A percentile compares a stretch with the other conserved stretches of the same genome.
Conservation (phyloP, 2,113 vertebrate species). For the Cyanoliseus patagonus region DNA sequence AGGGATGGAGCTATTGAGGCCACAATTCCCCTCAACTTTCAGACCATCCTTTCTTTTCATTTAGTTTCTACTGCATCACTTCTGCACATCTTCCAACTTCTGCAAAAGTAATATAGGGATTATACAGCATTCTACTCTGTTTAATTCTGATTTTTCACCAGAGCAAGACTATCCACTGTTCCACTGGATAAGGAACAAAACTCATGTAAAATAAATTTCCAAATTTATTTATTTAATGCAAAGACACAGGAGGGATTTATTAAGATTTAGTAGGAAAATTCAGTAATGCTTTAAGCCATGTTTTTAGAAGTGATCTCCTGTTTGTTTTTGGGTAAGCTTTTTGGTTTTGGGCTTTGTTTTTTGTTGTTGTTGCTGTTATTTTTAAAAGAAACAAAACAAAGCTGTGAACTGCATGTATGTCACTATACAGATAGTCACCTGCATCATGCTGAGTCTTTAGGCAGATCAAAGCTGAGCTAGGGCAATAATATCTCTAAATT, state of each 20-base stretch:
- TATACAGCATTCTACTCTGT: background rate
- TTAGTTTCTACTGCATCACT: background rate
- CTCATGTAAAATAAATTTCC: background rate
- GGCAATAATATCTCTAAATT: background rate
- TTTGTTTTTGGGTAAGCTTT: background rate
- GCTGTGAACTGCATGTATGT: background rate
- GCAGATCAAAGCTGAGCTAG: background rate
- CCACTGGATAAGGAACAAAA: background rate
- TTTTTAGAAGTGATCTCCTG: background rate
- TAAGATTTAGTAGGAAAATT: background rate
- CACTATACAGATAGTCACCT: background rate
- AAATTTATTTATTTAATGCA: background rate
- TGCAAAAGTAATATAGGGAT: background rate
- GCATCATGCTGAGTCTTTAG: background rate
- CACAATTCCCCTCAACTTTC: background rate
- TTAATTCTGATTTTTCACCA: background rate
- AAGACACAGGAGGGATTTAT: background rate
- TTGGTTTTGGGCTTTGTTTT: background rate
- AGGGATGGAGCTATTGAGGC: background rate
- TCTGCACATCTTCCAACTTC: background rate
- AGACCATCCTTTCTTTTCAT: background rate
- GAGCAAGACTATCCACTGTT: background rate
- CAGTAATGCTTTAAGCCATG: background rate
- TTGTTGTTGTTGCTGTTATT: background rate
- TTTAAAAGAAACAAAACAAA: background rate